Conservation (phyloP, 2,888 invertebrate genomes). For the Steinernema carpocapsae region DNA sequence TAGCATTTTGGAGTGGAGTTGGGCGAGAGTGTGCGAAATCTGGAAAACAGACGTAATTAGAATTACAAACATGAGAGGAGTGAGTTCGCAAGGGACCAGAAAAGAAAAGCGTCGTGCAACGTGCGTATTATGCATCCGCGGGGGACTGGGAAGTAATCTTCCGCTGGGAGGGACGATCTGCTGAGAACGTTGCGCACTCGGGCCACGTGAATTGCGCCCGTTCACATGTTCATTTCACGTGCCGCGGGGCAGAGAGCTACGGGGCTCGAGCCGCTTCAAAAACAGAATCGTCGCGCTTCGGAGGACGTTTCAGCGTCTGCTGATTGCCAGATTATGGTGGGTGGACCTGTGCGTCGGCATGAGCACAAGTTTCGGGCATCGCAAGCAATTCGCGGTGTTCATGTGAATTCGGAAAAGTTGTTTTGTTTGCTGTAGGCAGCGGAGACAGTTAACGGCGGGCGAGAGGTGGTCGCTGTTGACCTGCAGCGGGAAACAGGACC, state of each 20-base stretch:
- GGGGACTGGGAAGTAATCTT: neutral
- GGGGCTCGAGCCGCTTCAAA: neutral
- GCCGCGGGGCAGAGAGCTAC: neutral
- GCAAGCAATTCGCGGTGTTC: neutral
- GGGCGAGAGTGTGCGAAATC: too few species aligned
- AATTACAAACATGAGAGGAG: neutral
- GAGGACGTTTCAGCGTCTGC: neutral
- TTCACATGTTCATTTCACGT: neutral
- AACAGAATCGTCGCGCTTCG: neutral
- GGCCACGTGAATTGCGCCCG: constrained; percentile 13
- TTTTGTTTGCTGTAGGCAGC: neutral
- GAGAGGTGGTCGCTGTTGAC: neutral
- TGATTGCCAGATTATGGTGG: too few species aligned
- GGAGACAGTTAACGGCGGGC: neutral
- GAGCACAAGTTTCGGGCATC: too few species aligned
- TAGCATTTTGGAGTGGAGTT: constrained; percentile 1
- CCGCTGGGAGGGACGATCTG: constrained; percentile 5
- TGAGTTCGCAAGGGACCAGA: neutral
- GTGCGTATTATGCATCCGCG: constrained; percentile 14
- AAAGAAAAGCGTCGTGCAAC: neutral
- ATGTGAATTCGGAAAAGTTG: neutral
- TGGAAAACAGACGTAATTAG: too few species aligned
- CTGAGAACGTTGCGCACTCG: neutral
- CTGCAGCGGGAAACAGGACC: neutral
- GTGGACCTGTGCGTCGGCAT: too few species aligned